Base-by-base conservation (phyloP, 2,113 vertebrate genomes). In the Istiophorus platypterus region DNA sequence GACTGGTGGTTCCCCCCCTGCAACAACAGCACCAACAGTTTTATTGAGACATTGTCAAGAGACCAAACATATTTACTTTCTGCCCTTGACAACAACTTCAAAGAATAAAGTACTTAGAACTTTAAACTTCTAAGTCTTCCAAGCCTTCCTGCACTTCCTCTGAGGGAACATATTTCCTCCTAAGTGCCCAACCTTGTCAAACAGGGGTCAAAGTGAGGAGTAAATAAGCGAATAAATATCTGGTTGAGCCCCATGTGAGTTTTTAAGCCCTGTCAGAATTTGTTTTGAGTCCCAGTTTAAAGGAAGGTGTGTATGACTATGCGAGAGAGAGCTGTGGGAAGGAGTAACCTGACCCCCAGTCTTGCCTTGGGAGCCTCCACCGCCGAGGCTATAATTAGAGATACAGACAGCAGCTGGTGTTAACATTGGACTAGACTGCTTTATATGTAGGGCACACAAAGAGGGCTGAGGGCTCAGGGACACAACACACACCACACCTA, bases 361-460 rank as follows among this genome's bases (percentile, higher is more conserved):
- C 78, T 67, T 70, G 87, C 89, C 93, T 86, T 88, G 90, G 78
- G 89, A 91, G 92, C 85, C 92, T 78, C 83, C 62, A 5, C 88
- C 65, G 81, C 76, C 75, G 52, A 78, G 72, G 87, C 87, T 94
- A 94, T 92, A 94, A 90, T 92, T 93, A 92, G 91, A 88, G 81
- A 72, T 62, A 75, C 81, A 80, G 90, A 90, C 85, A 89, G 87
- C 93, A 93, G 91, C 93, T 91, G 88, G 88, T 84, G 85, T 89
- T 78, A 84, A 82, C 81, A 72, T 85, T 81, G 85, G 56, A 79
- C 82, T 70, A 83, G 24, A 86, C 77, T 56, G 78, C 76, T 91
- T 82, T 69, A 73, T 85, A 94, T 92, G 84, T 90, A 90, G 92
- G 89, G 34, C 76, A 11, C 64, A 59, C 66, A 41, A 51, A 81